phyloP scores from a whole-genome alignment of 2,888 invertebrate species.

The Notodonta dromedarius region DNA sequence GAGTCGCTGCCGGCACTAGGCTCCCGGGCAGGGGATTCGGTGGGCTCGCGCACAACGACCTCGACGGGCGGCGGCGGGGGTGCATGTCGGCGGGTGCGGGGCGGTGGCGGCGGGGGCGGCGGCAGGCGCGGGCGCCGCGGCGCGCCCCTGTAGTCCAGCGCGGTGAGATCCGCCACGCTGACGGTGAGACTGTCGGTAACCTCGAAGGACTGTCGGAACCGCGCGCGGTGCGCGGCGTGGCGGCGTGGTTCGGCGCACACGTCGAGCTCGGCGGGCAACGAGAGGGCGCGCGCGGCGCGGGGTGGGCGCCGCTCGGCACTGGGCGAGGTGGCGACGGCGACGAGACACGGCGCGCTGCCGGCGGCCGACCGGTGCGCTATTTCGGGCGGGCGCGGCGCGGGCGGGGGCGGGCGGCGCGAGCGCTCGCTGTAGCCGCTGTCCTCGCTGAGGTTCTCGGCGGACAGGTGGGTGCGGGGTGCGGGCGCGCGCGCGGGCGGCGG shows the following conservation, averaged over 20 bases:
- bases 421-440: conserved; percentile 91
- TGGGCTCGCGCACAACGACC: conserved; percentile 46
- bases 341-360: conserved; percentile 74
- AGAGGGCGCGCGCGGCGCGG: conserved; percentile 72
- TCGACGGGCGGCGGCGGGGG: conserved; percentile 54
- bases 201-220: conserved; percentile 77
- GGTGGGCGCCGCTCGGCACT: conserved; percentile 65
- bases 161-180: conserved; percentile 86
- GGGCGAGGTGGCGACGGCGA: conserved; percentile 45
- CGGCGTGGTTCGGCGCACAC: conserved; percentile 80
- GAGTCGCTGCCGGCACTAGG: conserved; percentile 78
- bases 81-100: conserved; percentile 45
- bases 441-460: conserved; percentile 91
- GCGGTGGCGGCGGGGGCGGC: conserved; percentile 66
- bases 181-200: conserved; percentile 82
- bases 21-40: conserved; percentile 63
- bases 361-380: conserved; percentile 65
- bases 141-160: conserved; percentile 82
- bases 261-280: conserved; percentile 88
- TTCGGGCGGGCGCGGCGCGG: conserved; percentile 60
- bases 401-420: conserved; percentile 68
- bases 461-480: conserved; percentile 81
- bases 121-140: conserved; percentile 69
- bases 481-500: conserved; percentile 66
- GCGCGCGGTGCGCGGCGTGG: conserved; percentile 64